Evolutionary conservation across 2,113 vertebrate species (phyloP).

Genomic region (Marmota monax): DNA sequence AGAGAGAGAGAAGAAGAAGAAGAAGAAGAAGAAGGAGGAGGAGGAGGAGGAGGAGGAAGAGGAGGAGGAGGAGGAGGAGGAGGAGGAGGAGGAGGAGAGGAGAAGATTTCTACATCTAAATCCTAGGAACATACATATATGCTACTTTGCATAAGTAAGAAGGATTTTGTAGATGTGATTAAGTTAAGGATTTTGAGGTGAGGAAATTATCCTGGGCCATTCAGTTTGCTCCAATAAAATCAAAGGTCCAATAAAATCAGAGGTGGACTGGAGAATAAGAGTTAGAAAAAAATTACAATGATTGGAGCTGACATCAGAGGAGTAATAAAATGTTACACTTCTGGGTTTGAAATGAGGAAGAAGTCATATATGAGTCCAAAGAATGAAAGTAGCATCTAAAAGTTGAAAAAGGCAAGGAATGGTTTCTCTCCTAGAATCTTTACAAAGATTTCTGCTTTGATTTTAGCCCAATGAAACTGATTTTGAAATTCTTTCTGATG

Average conservation of each 20-base stretch:
- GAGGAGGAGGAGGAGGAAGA: rapidly evolving
- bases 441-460: not conserved
- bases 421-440: not conserved
- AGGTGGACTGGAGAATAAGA: not conserved
- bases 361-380: not conserved
- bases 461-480: conserved; percentile 8
- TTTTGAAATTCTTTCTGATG: not conserved
- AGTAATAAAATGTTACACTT: not conserved
- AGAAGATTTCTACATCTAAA: not conserved
- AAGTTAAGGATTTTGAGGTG: not conserved
- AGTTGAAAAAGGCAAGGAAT: not conserved
- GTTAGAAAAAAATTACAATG: not conserved
- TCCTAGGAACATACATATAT: not conserved
- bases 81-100: too few species aligned
- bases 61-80: rapidly evolving
- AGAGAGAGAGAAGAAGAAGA: not conserved
- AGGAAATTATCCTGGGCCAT: not conserved
- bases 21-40: rapidly evolving
- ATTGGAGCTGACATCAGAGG: not conserved
- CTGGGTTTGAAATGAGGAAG: not conserved
- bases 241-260: not conserved
- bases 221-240: not conserved
- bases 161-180: not conserved
- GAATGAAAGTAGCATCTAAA: not conserved
- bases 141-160: not conserved